Base-by-base conservation (phyloP, 2,113 vertebrate genomes). In the Otus sunia region DNA sequence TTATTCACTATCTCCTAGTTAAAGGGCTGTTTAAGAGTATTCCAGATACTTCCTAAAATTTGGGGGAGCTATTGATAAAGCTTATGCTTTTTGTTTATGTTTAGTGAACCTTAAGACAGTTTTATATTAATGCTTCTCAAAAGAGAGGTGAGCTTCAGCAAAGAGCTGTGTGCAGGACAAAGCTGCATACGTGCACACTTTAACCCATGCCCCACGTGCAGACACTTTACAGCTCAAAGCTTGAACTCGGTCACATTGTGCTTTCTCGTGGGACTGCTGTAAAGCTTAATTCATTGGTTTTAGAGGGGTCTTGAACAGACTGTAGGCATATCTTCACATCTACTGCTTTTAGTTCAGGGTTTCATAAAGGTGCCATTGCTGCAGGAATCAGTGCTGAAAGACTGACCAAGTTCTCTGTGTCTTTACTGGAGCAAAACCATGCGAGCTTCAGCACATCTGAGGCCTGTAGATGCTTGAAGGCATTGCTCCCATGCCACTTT, bases 1-100 rank as follows among this genome's bases (percentile, higher is more conserved):
- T 90, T 97, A 90, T 79, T 96, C 75, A 91, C 90, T 94, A 88
- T 79, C 72, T 93, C 94, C 81, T 47, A 58, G 66, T 86, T 88
- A 56, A 94, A 84, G 59, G 92, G 17, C 14, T 19, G 4, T 83
- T 92, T 81, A 83, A 88, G 74, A 84, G 27, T 85, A 92, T 94
- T 95, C 36, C 62, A 94, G 41, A 56, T 82, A 36, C 49, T 76
- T 79, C 47, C 58, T 93, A 79, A 94, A 94, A 85, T 21, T 53
- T 72, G 37, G 36, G 41, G 62, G 12, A 84, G 34, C 62, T 84
- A 58, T 68, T 97, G 86, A 68, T 80, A 82, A 92, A 86, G 49
- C 39, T 90, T 55, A 39, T 74, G 64, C 37, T 81, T 79, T 37
- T 66, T 53, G 16, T 64, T 90, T 90, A 39, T 86, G 23, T 88